Conservation (phyloP, 2,797 vertebrate genomes). For the Acanthurus lineatus region DNA sequence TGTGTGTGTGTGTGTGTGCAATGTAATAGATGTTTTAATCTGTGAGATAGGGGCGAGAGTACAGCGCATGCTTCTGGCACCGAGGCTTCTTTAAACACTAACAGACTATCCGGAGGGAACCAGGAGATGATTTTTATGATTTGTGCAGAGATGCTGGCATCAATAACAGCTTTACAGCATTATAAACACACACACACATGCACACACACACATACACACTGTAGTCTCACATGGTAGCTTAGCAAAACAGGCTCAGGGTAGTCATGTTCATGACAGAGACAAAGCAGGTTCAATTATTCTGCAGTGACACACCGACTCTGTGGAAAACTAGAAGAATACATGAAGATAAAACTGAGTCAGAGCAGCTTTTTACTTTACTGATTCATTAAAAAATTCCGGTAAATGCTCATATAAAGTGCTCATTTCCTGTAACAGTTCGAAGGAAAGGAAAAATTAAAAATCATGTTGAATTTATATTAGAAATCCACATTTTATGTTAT, state of each 20-base stretch:
- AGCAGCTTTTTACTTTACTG: conserved; percentile 40
- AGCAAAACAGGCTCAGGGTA: neutral
- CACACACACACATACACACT: conserved; percentile 13
- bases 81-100: conserved; percentile 25
- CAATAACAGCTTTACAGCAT: conserved; percentile 34
- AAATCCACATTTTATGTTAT: neutral
- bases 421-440: conserved; percentile 11
- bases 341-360: conserved; percentile 41
- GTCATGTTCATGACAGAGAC: conserved; percentile 36
- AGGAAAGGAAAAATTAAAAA: neutral
- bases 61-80: conserved; percentile 12
- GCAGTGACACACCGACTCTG: conserved; percentile 29
- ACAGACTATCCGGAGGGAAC: conserved; percentile 39
- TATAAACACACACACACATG: conserved; percentile 35
- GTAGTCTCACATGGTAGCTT: neutral
- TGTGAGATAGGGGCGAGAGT: conserved; percentile 18
- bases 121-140: conserved; percentile 52
- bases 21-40: conserved; percentile 67
- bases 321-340: conserved; percentile 50
- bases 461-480: neutral
- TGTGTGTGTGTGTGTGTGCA: neutral
- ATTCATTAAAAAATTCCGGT: conserved; percentile 59
- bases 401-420: conserved; percentile 48
- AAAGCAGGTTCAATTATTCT: conserved; percentile 44
- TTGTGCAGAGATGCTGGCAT: conserved; percentile 46